A percentile compares a stretch with the other conserved stretches of the same genome.
Evolutionary conservation across 92 coral and sea anemone genomes (phyloP).

Genomic region (Porites cylindrica): DNA sequence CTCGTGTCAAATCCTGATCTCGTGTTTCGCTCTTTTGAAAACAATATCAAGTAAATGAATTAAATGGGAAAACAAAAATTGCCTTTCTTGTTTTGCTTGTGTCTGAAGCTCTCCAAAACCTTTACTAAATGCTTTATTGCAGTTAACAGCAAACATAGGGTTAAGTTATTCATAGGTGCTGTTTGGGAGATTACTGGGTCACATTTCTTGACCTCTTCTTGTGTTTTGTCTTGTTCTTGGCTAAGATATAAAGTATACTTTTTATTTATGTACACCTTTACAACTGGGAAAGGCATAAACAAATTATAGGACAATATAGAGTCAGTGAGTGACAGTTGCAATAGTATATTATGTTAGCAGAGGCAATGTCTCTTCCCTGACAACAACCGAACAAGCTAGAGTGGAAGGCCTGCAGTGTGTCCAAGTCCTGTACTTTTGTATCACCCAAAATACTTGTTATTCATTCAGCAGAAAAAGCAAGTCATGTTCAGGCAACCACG

Average conservation of each 20-base stretch:
- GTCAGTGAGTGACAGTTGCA: not conserved
- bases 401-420: too few relatives aligned
- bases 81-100: not conserved
- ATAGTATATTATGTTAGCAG: not conserved
- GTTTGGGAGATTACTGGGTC: slow-evolving; percentile 15
- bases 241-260: not conserved
- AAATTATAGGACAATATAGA: not conserved
- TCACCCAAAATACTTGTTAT: too few relatives aligned
- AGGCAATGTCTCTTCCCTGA: too few relatives aligned
- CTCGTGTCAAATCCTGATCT: not conserved
- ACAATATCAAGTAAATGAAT: not conserved
- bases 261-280: not conserved
- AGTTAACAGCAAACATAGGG: slow-evolving; percentile 2
- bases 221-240: not conserved
- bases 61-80: not conserved
- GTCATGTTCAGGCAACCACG: too few relatives aligned
- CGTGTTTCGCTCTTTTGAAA: not conserved
- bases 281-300: not conserved
- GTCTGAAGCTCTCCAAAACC: not conserved
- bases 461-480: too few relatives aligned
- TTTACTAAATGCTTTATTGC: not conserved
- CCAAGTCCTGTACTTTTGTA: too few relatives aligned
- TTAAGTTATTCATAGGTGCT: slow-evolving; percentile 14
- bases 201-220: slow-evolving; percentile 8
- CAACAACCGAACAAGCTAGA: too few relatives aligned